phyloP scores from a whole-genome alignment of 2,113 vertebrate species.

The Odontophorus gujanensis region DNA sequence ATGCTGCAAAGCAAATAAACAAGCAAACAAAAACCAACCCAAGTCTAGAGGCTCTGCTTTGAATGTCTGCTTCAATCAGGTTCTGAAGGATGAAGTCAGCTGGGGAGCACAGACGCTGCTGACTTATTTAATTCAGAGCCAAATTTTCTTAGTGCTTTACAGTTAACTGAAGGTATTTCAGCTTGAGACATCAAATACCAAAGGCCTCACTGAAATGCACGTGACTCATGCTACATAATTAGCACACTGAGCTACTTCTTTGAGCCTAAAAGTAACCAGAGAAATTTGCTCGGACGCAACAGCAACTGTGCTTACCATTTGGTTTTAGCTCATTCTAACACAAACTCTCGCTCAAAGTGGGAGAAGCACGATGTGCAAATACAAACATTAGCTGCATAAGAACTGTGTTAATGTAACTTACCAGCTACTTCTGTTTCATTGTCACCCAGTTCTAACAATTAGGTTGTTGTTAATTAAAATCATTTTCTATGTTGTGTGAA shows the following conservation, averaged over 20 bases:
- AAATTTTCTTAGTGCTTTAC: neutral
- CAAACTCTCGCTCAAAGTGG: neutral
- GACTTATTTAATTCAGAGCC: slow-evolving; percentile 3
- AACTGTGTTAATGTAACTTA: neutral
- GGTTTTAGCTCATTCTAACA: neutral
- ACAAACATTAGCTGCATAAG: neutral
- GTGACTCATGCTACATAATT: neutral
- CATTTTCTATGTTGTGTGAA: neutral
- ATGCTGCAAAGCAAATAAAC: neutral
- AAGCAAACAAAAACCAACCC: neutral
- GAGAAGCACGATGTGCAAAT: neutral
- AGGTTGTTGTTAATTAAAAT: neutral
- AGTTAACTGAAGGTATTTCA: slow-evolving; percentile 16
- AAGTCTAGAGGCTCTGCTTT: neutral
- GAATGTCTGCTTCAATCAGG: slow-evolving; percentile 26
- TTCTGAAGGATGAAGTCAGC: neutral
- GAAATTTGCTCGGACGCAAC: neutral
- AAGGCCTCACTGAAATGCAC: neutral
- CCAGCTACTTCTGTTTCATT: neutral
- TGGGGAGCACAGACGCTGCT: neutral
- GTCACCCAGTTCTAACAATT: neutral
- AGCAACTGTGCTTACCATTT: neutral
- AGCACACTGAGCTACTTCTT: neutral
- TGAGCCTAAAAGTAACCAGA: neutral
- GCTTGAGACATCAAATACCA: slow-evolving; percentile 18